Conservation (phyloP, 2,113 vertebrate species). For the Irena cyanogastra region DNA sequence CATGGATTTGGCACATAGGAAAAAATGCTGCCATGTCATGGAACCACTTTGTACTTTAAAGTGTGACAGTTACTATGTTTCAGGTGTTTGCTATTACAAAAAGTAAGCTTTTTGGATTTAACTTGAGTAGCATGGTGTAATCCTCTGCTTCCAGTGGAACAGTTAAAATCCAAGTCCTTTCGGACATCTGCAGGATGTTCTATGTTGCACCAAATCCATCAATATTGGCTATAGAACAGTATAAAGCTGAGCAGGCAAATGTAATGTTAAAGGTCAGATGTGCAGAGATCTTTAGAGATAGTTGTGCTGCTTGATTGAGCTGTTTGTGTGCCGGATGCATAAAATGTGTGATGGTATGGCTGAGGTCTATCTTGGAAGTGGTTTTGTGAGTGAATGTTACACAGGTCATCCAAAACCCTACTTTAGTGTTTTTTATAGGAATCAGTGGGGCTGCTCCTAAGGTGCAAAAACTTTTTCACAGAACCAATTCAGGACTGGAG, state of each 20-base stretch:
- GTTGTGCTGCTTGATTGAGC: neutral
- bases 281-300: neutral
- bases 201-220: neutral
- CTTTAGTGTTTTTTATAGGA: neutral
- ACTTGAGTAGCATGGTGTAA: neutral
- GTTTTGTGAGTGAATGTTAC: neutral
- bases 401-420: neutral
- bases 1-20: neutral
- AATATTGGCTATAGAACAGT: neutral
- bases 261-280: neutral
- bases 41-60: neutral
- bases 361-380: neutral
- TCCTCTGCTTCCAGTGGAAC: neutral
- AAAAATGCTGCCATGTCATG: neutral
- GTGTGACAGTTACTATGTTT: neutral
- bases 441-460: neutral
- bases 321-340: neutral
- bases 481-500: neutral
- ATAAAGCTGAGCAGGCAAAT: neutral
- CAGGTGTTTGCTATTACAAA: neutral
- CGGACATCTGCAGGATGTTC: neutral
- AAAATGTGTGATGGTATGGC: neutral
- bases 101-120: neutral
- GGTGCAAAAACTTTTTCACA: neutral
- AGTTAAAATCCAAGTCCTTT: neutral